Conservation (phyloP, 2,888 invertebrate genomes). For the Apamea monoglypha region DNA sequence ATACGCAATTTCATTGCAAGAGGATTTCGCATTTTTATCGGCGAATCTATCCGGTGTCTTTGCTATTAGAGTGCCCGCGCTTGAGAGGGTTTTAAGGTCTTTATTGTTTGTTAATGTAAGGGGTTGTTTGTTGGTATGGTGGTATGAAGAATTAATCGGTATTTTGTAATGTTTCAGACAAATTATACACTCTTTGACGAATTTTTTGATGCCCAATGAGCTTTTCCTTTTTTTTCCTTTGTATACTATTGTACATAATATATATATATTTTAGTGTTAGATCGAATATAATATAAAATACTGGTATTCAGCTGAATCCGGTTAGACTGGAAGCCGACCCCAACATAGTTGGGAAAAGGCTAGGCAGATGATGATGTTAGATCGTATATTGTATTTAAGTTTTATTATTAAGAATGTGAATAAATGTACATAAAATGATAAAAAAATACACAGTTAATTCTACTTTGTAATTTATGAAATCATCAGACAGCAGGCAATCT, state of each 20-base stretch:
- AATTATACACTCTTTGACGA: background rate
- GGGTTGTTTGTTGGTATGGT: constrained; percentile 22
- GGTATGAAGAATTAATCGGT: background rate
- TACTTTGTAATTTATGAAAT: background rate
- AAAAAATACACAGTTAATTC: background rate
- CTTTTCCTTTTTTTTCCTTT: too few relatives aligned
- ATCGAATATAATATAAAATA: too few relatives aligned
- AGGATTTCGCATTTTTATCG: constrained; percentile 89
- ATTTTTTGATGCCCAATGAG: background rate
- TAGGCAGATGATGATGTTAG: too few relatives aligned
- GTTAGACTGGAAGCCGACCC: too few relatives aligned
- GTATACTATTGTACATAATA: too few relatives aligned
- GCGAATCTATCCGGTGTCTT: constrained; percentile 76
- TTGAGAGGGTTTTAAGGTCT: constrained; percentile 64
- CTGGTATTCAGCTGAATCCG: too few relatives aligned
- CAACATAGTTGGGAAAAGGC: too few relatives aligned
- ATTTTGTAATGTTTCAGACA: constrained; percentile 8
- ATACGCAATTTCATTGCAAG: constrained; percentile 89
- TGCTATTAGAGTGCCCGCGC: constrained; percentile 81
- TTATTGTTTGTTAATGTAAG: constrained; percentile 57
- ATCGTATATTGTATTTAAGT: too few relatives aligned
- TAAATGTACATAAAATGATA: background rate
- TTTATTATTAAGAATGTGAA: too few relatives aligned
- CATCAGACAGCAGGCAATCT: too few relatives aligned
- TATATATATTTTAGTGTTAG: too few relatives aligned